phyloP scores from a whole-genome alignment of 2,113 vertebrate genomes.

The Mobula birostris region DNA sequence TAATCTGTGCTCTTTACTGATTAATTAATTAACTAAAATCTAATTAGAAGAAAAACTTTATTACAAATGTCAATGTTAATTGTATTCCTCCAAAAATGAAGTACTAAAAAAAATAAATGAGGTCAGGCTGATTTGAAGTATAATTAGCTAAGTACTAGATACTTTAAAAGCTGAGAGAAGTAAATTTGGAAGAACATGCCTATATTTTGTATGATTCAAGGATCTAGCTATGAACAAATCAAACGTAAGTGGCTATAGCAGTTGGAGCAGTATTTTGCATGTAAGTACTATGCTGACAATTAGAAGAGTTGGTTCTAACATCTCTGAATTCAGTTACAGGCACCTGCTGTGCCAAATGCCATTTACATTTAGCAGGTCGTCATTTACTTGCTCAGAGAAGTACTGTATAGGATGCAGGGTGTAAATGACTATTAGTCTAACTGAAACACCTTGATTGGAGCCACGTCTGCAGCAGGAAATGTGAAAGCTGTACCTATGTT shows the following conservation, averaged over 20 bases:
- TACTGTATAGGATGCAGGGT: not conserved
- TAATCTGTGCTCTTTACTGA: not conserved
- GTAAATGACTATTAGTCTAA: not conserved
- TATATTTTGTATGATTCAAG: not conserved
- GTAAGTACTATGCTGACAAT: not conserved
- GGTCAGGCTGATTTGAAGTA: conserved; percentile 1
- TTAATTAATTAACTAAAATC: conserved; percentile 24
- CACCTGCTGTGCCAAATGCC: not conserved
- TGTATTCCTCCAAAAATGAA: not conserved
- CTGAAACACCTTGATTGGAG: not conserved
- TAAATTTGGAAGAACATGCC: not conserved
- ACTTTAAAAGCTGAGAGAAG: not conserved
- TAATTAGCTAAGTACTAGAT: not conserved
- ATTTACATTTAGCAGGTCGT: not conserved
- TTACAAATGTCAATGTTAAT: conserved; percentile 12
- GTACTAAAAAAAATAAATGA: not conserved
- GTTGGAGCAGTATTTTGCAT: not conserved
- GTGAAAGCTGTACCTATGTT: no score
- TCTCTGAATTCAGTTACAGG: not conserved
- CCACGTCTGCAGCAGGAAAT: no score
- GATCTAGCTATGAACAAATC: not conserved
- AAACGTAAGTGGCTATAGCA: not conserved
- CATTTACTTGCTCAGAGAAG: not conserved
- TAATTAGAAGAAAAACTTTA: not conserved
- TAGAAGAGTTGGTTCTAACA: not conserved